Conservation (phyloP, 2,797 vertebrate genomes). For the Mus spretus region DNA sequence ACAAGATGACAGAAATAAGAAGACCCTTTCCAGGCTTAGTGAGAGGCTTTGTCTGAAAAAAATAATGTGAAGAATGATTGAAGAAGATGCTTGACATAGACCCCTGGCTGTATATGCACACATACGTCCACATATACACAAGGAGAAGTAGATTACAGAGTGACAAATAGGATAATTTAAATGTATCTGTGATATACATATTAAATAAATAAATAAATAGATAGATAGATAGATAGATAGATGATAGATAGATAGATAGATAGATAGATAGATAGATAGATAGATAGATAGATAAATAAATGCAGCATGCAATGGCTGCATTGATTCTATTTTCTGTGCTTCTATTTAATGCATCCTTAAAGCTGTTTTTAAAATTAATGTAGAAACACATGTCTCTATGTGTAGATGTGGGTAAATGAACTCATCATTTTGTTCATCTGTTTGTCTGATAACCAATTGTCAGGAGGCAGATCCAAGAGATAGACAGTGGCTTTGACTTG, state of each 20-base stretch:
- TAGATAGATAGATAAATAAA: not conserved
- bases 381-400: not conserved
- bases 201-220: not conserved
- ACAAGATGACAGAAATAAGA: not conserved
- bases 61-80: not conserved
- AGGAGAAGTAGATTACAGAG: not conserved
- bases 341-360: slow-evolving; percentile 31
- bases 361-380: not conserved
- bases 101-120: not conserved
- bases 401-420: not conserved
- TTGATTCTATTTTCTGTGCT: not conserved
- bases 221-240: slow-evolving; percentile 16
- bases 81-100: not conserved
- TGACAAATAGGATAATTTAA: not conserved
- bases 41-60: not conserved
- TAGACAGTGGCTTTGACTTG: not conserved
- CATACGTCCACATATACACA: not conserved
- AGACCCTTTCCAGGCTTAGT: not conserved
- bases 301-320: not conserved
- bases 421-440: not conserved
- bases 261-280: slow-evolving; percentile 39
- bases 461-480: not conserved
- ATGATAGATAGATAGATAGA: not conserved
- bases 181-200: not conserved
- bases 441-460: slow-evolving; percentile 18